These are phyloP conservation scores for Aricia agestis DNA, from an alignment of 1,140 invertebrate genomes.

Conservation along the genomic window DNA sequence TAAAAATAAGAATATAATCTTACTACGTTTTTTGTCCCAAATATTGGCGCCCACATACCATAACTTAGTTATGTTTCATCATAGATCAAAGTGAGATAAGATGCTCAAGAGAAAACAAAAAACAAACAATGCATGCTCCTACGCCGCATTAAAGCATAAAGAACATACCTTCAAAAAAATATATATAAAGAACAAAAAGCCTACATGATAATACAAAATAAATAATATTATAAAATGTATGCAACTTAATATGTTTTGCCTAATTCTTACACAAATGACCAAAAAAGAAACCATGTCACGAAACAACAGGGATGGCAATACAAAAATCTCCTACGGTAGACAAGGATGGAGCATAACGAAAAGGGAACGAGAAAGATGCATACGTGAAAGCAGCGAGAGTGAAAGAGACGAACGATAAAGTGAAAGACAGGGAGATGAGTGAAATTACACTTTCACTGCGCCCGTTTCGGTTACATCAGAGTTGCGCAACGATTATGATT, in stretches of 20 bases:
- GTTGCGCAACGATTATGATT: constrained; percentile 64
- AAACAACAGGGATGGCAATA: constrained; percentile 46
- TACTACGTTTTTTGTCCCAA: background rate
- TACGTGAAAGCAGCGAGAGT: constrained; percentile 23
- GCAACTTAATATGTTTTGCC: background rate
- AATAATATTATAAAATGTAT: background rate
- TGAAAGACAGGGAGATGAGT: constrained; percentile 62
- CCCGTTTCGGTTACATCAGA: constrained; percentile 69
- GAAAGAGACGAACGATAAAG: constrained; percentile 45
- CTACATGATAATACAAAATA: background rate
- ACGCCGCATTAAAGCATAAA: background rate
- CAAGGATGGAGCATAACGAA: constrained; percentile 35
- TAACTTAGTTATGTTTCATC: background rate
- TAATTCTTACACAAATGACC: constrained; percentile 26
- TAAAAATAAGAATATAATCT: background rate
- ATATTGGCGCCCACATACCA: background rate
- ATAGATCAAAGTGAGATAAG: background rate
- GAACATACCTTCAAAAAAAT: background rate
- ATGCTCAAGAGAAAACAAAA: background rate
- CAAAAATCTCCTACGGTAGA: constrained; percentile 20
- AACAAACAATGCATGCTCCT: background rate
- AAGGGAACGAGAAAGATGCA: constrained; percentile 35
- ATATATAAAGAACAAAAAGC: background rate
- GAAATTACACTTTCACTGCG: constrained; percentile 74
- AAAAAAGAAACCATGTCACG: constrained; percentile 52